Conservation (phyloP, 2,888 invertebrate genomes). For the Hipparchia semele region DNA sequence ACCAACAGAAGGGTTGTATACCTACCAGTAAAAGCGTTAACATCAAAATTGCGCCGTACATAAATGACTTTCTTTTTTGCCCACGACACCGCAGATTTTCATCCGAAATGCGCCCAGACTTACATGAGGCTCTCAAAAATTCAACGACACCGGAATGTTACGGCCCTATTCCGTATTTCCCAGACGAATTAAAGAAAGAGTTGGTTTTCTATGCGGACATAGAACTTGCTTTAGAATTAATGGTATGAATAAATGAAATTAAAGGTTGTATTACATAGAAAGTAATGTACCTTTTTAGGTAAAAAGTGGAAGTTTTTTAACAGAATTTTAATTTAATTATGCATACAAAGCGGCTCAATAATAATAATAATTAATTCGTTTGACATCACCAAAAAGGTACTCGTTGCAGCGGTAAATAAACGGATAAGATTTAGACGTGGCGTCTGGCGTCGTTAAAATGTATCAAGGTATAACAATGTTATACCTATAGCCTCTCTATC, state of each 20-base stretch:
- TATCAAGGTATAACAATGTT: too few species aligned
- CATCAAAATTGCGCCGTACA: constrained; percentile 41
- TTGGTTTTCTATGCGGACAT: constrained; percentile 22
- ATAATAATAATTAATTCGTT: too few species aligned
- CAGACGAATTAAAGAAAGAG: constrained; percentile 34
- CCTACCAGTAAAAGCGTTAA: constrained; percentile 29
- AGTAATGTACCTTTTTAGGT: background rate
- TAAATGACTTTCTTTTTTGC: constrained; percentile 59
- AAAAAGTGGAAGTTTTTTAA: background rate
- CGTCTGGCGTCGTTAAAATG: too few species aligned
- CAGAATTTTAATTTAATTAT: background rate
- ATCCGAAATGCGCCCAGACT: constrained; percentile 65
- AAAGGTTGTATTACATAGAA: background rate
- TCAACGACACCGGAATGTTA: constrained; percentile 56
- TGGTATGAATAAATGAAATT: background rate
- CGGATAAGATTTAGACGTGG: too few species aligned
- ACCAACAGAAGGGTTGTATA: constrained; percentile 24
- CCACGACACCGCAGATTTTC: constrained; percentile 63
- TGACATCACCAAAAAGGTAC: too few species aligned
- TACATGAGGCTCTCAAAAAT: constrained; percentile 73
- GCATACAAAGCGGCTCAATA: background rate
- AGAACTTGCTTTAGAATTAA: constrained; percentile 22
- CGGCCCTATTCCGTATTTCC: constrained; percentile 56
- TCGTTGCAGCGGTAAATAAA: too few species aligned
- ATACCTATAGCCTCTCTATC: too few species aligned